Evolutionary conservation across 2,113 vertebrate species (phyloP), one percentile per base, ranked within the genome.

Genomic region (Gasterosteus aculeatus): DNA sequence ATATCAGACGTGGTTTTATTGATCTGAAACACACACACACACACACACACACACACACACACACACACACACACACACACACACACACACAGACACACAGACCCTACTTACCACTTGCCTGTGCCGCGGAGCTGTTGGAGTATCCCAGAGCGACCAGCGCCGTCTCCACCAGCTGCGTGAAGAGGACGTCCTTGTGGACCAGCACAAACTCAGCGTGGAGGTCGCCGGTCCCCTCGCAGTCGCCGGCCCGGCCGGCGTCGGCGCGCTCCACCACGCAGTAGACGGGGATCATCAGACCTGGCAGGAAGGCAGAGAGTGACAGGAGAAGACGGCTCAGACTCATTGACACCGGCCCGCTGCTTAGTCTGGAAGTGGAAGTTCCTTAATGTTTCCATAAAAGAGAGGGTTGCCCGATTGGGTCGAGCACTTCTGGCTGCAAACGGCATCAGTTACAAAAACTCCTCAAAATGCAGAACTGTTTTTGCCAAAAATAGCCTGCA

Each of bases 121-220:
- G 97, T 53, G 95, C 97, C 0, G 97, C 97, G 7, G 97, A 97
- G 85, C 94, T 97, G 93, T 97, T 96, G 5, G 97, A 97, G 94
- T 99, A 99, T 42, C 97, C 97, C 33, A 98, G 95, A 63, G 97
- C 96, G 66, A 96, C 93, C 73, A 99, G 96, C 3, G 95, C 97
- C 3, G 97, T 98, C 95, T 99, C 97, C 85, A 98, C 97, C 92
- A 99, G 95, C 93, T 97, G 97, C 75, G 96, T 98, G 90, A 99
- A 99, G 87, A 98, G 96, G 91, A 98, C 96, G 80, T 98, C 97
- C 91, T 96, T 97, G 56, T 96, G 95, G 69, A 99, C 96, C 94
- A 98, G 80, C 78, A 98, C 97, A 35, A 98, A 99, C 92, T 99
- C 97, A 0, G 97, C 96, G 9, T 99, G 97, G 66, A 97, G 96